Conservation (phyloP, 2,113 vertebrate genomes). For the Pituophis catenifer region DNA sequence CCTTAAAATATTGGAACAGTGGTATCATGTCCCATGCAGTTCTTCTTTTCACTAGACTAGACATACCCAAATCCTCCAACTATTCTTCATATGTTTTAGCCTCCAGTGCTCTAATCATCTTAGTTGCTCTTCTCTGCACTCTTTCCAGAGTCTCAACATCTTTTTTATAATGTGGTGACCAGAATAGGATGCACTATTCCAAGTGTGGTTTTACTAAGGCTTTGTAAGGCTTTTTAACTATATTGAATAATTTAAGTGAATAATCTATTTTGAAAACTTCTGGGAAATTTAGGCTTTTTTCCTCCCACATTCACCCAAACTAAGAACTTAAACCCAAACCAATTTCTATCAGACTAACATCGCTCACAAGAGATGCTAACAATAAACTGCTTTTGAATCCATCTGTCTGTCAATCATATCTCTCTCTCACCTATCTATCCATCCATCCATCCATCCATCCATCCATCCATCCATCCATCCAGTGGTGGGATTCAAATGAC, state of each 20-base stretch:
- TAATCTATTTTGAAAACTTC: not conserved
- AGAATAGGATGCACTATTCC: no score
- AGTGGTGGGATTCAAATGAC: no score
- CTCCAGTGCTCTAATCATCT: no score
- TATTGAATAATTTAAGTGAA: not conserved
- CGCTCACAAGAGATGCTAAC: not conserved
- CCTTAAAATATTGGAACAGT: not conserved
- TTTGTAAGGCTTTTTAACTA: not conserved
- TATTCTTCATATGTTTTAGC: no score
- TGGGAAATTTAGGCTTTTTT: not conserved
- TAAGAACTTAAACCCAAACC: not conserved
- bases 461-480: no score
- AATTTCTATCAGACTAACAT: not conserved
- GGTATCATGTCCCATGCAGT: not conserved
- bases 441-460: no score
- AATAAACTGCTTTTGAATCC: accelerated
- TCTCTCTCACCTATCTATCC: no score
- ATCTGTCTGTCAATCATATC: no score
- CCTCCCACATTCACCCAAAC: not conserved
- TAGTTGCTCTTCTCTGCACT: no score
- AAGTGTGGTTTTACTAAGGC: no score
- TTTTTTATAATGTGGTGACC: not conserved
- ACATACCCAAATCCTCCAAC: not conserved
- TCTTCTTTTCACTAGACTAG: not conserved
- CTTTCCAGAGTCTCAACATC: not conserved